Conservation (phyloP, 2,888 invertebrate species). For the Periphyllus acericola region DNA sequence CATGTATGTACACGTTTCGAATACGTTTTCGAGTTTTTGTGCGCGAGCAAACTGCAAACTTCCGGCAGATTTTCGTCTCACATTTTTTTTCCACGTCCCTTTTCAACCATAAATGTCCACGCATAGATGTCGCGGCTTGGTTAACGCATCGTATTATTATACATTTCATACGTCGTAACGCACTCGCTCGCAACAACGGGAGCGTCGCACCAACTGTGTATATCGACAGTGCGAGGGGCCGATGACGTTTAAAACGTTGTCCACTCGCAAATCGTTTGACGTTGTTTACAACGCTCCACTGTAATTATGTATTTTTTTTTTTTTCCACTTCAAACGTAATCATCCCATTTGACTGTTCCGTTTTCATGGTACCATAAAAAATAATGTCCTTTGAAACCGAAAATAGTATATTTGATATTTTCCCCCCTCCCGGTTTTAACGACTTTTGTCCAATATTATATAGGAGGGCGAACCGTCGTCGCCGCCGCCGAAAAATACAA, state of each 20-base stretch:
- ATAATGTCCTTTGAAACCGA: slow-evolving; percentile 48
- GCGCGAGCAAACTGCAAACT: not conserved
- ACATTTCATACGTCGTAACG: not conserved
- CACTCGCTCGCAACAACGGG: not conserved
- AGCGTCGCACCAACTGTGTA: not conserved
- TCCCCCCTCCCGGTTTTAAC: not conserved
- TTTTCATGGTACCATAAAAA: slow-evolving; percentile 55
- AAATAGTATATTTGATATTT: slow-evolving; percentile 35
- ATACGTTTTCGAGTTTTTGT: no score
- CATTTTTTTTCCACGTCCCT: not conserved
- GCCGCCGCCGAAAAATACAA: slow-evolving; percentile 4
- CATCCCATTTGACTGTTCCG: slow-evolving; percentile 48
- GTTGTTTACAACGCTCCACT: slow-evolving; percentile 29
- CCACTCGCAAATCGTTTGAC: slow-evolving; percentile 31
- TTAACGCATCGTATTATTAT: not conserved
- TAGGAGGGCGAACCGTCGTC: slow-evolving; percentile 9
- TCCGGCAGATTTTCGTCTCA: not conserved
- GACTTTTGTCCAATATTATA: slow-evolving; percentile 27
- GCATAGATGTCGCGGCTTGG: not conserved
- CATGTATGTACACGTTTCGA: no score
- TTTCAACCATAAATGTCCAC: not conserved
- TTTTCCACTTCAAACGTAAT: slow-evolving; percentile 24
- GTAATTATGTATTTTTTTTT: slow-evolving; percentile 31
- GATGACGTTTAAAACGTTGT: slow-evolving; percentile 14
- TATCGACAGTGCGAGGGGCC: slow-evolving; percentile 20